A percentile compares a stretch with the other conserved stretches of the same genome.
Conservation (phyloP, 2,113 vertebrate genomes). For the Corythornis vintsioides region DNA sequence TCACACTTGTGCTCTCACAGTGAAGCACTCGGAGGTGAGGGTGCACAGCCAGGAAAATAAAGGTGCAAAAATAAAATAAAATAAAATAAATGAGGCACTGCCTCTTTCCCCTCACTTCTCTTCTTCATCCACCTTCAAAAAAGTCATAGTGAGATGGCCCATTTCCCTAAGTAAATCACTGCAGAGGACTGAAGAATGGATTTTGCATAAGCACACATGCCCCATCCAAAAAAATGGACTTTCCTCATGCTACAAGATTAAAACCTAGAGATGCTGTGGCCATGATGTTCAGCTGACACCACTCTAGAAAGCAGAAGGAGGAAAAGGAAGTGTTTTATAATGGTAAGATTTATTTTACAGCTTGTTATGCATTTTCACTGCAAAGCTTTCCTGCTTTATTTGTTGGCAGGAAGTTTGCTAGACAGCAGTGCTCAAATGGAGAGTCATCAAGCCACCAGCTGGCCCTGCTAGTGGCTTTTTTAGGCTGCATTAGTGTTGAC, state of each 20-base stretch:
- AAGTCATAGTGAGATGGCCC: neutral
- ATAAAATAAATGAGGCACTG: neutral
- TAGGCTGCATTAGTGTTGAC: neutral
- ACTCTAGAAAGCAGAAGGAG: slow-evolving; percentile 15
- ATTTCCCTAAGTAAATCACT: neutral
- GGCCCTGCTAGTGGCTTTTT: slow-evolving; percentile 29
- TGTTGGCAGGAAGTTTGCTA: slow-evolving; percentile 35
- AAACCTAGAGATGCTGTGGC: neutral
- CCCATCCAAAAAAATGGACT: neutral
- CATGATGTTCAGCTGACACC: slow-evolving; percentile 13
- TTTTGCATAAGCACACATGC: neutral
- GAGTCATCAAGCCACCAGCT: slow-evolving; percentile 50
- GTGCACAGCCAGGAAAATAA: neutral
- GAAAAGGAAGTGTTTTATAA: slow-evolving; percentile 3
- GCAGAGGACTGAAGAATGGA: neutral
- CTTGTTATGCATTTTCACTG: slow-evolving; percentile 21
- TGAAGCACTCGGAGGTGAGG: neutral
- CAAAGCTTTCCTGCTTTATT: slow-evolving; percentile 12
- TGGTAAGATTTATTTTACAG: slow-evolving; percentile 40
- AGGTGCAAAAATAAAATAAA: neutral
- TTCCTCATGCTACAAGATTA: neutral
- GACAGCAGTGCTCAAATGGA: slow-evolving; percentile 13
- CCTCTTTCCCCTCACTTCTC: neutral
- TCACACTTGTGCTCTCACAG: neutral
- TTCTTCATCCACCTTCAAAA: neutral